Evolutionary conservation across 2,888 invertebrate species (phyloP).

Genomic region (Selenia dentaria): DNA sequence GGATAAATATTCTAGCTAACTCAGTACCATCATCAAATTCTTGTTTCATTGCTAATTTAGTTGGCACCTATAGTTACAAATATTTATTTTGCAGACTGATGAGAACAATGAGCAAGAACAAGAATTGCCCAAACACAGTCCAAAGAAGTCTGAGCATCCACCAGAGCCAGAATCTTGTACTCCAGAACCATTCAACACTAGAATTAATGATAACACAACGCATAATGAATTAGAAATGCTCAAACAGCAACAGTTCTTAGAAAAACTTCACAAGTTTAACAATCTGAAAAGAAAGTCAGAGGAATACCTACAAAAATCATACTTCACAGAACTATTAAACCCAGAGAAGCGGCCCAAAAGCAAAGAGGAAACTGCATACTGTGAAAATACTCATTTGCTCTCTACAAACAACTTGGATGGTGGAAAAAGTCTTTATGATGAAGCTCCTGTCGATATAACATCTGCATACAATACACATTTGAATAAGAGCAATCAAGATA

Average conservation of each 20-base stretch:
- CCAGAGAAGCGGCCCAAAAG: conserved; percentile 72
- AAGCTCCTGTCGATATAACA: conserved; percentile 64
- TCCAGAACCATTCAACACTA: conserved; percentile 60
- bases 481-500: conserved; percentile 54
- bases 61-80: no score
- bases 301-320: conserved; percentile 73
- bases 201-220: conserved; percentile 51
- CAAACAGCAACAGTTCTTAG: conserved; percentile 74
- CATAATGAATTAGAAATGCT: conserved; percentile 61
- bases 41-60: no score
- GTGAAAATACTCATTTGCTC: conserved; percentile 52
- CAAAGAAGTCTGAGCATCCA: conserved; percentile 55
- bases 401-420: conserved; percentile 61
- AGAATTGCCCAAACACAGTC: conserved; percentile 59
- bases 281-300: conserved; percentile 78
- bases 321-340: conserved; percentile 64
- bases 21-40: no score
- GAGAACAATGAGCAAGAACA: conserved; percentile 65
- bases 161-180: conserved; percentile 61
- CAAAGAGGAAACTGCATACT: conserved; percentile 65
- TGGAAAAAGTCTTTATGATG: conserved; percentile 66
- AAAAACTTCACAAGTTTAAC: conserved; percentile 73
- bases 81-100: conserved; percentile 60
- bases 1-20: no score
- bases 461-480: conserved; percentile 55